phyloP scores from a whole-genome alignment of 64 coral and sea anemone species.

The Pocillopora verrucosa region DNA sequence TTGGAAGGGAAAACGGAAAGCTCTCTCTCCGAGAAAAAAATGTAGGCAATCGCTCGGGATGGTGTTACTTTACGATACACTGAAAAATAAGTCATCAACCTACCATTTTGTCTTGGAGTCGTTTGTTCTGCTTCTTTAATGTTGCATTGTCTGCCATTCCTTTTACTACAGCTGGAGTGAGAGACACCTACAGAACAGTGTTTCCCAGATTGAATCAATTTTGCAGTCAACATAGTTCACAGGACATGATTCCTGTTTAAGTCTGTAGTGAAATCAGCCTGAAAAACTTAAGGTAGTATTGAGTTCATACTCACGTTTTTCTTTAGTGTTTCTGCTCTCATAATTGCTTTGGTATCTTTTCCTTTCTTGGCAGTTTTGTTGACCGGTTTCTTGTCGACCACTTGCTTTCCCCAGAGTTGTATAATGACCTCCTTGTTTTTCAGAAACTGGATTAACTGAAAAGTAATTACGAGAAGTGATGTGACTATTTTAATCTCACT shows the following conservation, averaged over 20 bases:
- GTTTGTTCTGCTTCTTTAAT: slow-evolving; percentile 80
- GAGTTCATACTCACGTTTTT: slow-evolving; percentile 39
- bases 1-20: no score
- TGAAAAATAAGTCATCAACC: neutral
- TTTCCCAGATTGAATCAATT: neutral
- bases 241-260: no score
- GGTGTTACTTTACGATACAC: no score
- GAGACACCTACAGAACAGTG: neutral
- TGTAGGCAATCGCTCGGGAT: no score
- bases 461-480: neutral
- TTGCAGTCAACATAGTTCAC: no score
- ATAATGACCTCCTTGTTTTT: slow-evolving; percentile 74
- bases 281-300: no score
- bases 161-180: slow-evolving; percentile 32
- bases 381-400: slow-evolving; percentile 68
- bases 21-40: no score
- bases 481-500: no score
- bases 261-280: no score
- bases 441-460: slow-evolving; percentile 80
- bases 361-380: slow-evolving; percentile 84
- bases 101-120: slow-evolving; percentile 89
- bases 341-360: slow-evolving; percentile 88
- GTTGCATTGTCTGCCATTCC: slow-evolving; percentile 59
- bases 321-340: slow-evolving; percentile 81
- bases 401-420: slow-evolving; percentile 95